phyloP scores from a whole-genome alignment of 2,888 invertebrate genomes.

The Chymomyza amoena region DNA sequence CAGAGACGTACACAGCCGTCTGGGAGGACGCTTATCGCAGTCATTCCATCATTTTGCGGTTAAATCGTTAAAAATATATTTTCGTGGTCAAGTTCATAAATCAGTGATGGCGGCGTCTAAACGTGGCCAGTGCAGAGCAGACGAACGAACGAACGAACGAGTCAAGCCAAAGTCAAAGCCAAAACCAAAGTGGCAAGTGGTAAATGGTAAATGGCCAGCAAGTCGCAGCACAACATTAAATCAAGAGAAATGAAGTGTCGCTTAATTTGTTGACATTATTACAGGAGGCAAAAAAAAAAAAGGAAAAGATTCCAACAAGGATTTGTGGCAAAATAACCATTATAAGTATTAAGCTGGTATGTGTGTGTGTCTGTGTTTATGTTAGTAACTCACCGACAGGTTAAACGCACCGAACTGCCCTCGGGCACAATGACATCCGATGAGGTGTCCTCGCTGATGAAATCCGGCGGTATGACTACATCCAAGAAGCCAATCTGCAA shows the following conservation, averaged over 20 bases:
- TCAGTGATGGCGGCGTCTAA: constrained; percentile 54
- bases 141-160: neutral
- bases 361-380: too few species aligned
- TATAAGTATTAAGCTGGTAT: neutral
- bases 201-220: neutral
- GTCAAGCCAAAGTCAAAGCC: constrained; percentile 1
- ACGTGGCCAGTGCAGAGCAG: constrained; percentile 14
- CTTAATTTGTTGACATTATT: constrained; percentile 77
- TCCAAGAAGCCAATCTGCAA: constrained; percentile 90
- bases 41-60: constrained; percentile 71
- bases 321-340: constrained; percentile 7
- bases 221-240: constrained; percentile 49
- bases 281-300: neutral
- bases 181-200: neutral
- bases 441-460: constrained; percentile 91
- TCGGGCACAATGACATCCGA: constrained; percentile 93
- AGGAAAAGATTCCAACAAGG: neutral
- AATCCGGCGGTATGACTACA: constrained; percentile 95
- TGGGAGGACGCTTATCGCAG: constrained; percentile 58
- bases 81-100: constrained; percentile 73
- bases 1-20: constrained; percentile 10
- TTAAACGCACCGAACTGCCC: constrained; percentile 85
- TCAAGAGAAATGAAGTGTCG: constrained; percentile 78
- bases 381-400: constrained; percentile 80
- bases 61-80: constrained; percentile 69